phyloP scores from a whole-genome alignment of 2,113 vertebrate species.

The Laterallus jamaicensis region DNA sequence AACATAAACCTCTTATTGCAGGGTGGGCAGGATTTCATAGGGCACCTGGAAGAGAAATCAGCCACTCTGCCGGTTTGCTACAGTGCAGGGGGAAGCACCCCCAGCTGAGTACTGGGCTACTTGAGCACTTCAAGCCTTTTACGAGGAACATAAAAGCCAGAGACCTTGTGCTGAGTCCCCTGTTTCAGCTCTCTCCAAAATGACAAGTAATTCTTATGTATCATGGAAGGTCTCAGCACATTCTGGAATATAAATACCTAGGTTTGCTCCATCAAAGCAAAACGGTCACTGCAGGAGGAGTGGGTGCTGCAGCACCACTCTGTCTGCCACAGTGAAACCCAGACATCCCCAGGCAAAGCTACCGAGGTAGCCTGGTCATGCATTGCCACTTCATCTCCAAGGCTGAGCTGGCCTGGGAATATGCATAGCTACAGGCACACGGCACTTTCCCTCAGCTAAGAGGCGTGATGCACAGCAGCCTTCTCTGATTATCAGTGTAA shows the following conservation, averaged over 20 bases:
- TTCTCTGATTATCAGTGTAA: neutral
- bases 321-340: neutral
- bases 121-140: neutral
- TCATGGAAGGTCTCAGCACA: neutral
- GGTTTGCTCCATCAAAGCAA: neutral
- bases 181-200: neutral
- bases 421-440: neutral
- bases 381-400: fast-evolving
- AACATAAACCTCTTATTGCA: neutral
- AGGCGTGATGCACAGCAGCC: neutral
- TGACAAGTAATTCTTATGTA: fast-evolving
- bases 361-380: fast-evolving
- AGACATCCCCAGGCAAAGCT: neutral
- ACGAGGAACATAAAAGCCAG: neutral
- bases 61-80: neutral
- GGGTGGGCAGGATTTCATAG: neutral
- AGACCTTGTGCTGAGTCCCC: neutral
- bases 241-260: neutral
- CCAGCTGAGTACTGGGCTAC: neutral
- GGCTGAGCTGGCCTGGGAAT: neutral
- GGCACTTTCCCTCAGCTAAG: neutral
- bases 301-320: neutral
- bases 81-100: neutral
- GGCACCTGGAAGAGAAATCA: neutral
- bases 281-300: neutral